Evolutionary conservation across 1,140 invertebrate species (phyloP), one percentile per base, ranked within the genome.

Genomic region (Diabrotica virgifera): DNA sequence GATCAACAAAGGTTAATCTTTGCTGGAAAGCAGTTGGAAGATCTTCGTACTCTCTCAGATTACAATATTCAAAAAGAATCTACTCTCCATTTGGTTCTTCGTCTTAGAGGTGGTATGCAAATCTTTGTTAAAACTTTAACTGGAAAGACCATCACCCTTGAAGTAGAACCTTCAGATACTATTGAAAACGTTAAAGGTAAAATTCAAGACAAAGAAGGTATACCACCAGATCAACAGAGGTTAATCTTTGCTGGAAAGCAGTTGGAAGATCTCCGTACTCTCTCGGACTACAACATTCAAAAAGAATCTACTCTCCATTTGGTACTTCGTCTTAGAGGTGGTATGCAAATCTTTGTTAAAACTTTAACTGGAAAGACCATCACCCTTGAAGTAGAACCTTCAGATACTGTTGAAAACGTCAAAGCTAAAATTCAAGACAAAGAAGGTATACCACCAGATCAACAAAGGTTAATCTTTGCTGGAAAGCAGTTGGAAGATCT

Each of bases 361-460:
- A 89, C 86, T 12, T 72, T 90, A 5, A 90, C 88, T 24, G 89
- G 89, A 5, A 90, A 90, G 73, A 91, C 89, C 10, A 85, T 85
- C 53, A 85, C 89, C 0, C 74, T 91, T 11, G 88, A 91, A 67
- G 89, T 91, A 5, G 89, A 91, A 72, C 80, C 40, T n/a, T 40
- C 58, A 3, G 58, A 50, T 36, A 89, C 87, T 0, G 90, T 90
- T 74, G 88, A 90, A 67, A 90, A 91, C 80, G 88, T 90, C 0
- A 91, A 91, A 65, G 87, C 89, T 0, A 91, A 91, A 70, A 91
- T 91, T 70, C 89, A 91, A 67, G 89, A 91, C 71, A 90, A 90
- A 54, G 80, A 81, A 79, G 87, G 87, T 40, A 86, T 85, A 71
- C 86, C 86, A 5, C 85, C 86, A 77, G 85, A 88, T 73, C 85